Base-by-base conservation (phyloP, 2,797 vertebrate genomes). In the Parauchenoglanis ngamensis region DNA sequence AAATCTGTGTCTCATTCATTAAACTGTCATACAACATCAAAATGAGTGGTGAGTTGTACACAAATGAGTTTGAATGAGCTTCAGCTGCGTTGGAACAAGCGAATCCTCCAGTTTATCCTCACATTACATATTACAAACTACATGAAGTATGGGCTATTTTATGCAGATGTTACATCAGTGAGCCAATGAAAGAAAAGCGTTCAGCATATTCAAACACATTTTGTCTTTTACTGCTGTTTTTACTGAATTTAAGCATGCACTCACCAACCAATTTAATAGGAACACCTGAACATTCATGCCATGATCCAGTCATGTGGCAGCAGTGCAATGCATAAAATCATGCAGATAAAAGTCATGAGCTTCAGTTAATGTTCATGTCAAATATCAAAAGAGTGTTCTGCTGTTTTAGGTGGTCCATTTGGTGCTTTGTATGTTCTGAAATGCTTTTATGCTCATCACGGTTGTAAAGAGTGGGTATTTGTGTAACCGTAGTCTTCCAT, bases 1-100 rank as follows among this genome's bases (percentile, higher is more conserved):
- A 59, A 23, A 79, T 79, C 56, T 40, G 77, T 12, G 52, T 79
- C 28, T 79, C 17, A 12, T 59, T 79, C 21, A 57, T 79, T 79
- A 59, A 59, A 40, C 31, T 59, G 54, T n/a, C 19, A 6, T 59
- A 21, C 6, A 77, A 54, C 28, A 40, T 79, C 31, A 56, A 79
- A 79, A 57, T 59, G 11, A 79, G 54, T 35, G 8, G 7, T 23
- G 17, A 59, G 23, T 35, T 57, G 1, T 23, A 31, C 49, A 31
- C 75, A 56, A 77, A 78, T 78, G 76, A 40, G 40, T 40, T 31
- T 78, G 52, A 78, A 56, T 12, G 52, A 56, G n/a, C 6, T 78
- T 78, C 76, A 78, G 76, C 54, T 23, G 76, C 8, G 1, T 25
- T 23, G 10, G 19, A 79, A 79, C 77, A 59, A 59, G 15, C 7